Evolutionary conservation across 2,797 vertebrate genomes (phyloP), one percentile per base, ranked within the genome.

Genomic region (Coreius guichenoti): DNA sequence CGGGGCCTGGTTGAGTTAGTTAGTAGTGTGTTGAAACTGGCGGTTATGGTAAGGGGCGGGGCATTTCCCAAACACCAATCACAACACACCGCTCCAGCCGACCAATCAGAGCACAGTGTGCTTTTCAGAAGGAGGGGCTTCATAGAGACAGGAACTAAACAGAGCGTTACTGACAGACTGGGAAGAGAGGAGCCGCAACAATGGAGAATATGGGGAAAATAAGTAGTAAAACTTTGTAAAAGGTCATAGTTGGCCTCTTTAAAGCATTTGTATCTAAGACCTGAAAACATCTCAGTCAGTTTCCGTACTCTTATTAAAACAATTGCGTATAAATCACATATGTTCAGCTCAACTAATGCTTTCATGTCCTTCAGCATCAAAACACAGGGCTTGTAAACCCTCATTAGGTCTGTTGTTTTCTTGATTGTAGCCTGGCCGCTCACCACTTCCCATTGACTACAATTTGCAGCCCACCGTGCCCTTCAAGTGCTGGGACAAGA

Each of bases 401-500:
- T 87, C 82, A 89, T 87, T 86, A 87, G 51, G 6, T 70, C 17
- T 86, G 81, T 67, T 85, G 79, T 84, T 86, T 85, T 72, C 85
- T 72, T 86, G 87, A 36, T 85, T 75, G 69, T 67, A 73, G 79
- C 36, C 81, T 80, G 26, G 45, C 75, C 45, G 21, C 39, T 82
- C 61, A 76, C 23, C 2, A 82, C 56, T 49, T 72, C 69, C 79
- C 36, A 79, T 84, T 76, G 70, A 76, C 82, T 76, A 29, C 75
- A 67, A 75, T 88, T 80, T 70, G 65, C 72, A 47, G 56, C 69
- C 70, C 81, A 84, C 67, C 39, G 54, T 58, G 84, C 36, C 74
- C 79, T 84, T 84, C 69, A 83, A 87, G 79, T 39, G 82, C 17
- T 49, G 68, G 75, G 31, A 87, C 73, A 76, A 90, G 84, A 76